Base-by-base conservation (phyloP, 2,797 vertebrate genomes). In the Peromyscus nudipes region DNA sequence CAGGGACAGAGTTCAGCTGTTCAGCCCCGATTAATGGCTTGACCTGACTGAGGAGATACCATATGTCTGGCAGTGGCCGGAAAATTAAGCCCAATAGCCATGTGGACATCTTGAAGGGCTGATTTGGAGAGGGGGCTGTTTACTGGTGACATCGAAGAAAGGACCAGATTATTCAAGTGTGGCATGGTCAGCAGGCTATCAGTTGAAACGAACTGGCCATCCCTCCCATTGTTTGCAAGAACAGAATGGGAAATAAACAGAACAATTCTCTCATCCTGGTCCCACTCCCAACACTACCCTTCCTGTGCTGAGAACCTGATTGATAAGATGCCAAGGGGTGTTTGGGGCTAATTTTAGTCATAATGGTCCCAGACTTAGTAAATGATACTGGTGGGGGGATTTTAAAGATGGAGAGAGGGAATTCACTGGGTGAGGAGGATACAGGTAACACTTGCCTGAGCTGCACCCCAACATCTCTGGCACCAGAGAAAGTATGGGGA, bases 141-240 rank as follows among this genome's bases (percentile, higher is more conserved):
- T 85, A 88, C 76, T 71, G 29, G 76, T 92, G 25, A 82, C 52
- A 75, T 91, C 16, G 23, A 67, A 91, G 81, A 79, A 84, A 73
- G 57, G 71, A 62, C 76, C 37, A 64, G 46, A 75, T 86, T 95
- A 55, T 40, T 94, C 55, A 86, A 43, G n/a, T 71, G 60, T 55
- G 34, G n/a, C 31, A 27, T 21, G 34, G 16, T 46, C 76, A 67
- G 69, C 57, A 2, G 49, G 76, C 23, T 84, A 79, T 84, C 2
- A 6, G 4, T 8, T 67, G 75, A 73, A 86, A 12, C 31, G 31
- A 90, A 90, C 11, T 31, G 11, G 57, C 71, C 75, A 19, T 13
- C 75, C 40, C 40, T 89, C 2, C 40, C 71, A 9, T 19, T 37
- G n/a, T 93, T 71, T 95, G 81, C 40, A 40, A 90, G 94, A 69